Evolutionary conservation across 1,140 invertebrate genomes (phyloP).

Genomic region (Saccostrea echinata): DNA sequence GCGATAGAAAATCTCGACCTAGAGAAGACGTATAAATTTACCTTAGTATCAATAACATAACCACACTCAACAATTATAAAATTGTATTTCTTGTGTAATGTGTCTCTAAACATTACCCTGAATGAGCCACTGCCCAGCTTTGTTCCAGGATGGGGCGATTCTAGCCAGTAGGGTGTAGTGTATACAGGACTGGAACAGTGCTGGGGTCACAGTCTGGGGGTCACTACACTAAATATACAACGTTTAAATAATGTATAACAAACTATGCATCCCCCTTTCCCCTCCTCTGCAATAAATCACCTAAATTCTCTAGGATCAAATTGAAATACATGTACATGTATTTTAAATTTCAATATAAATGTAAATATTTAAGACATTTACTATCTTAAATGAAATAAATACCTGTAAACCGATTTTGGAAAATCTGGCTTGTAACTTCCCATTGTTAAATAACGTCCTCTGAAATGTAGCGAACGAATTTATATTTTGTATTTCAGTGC

Average conservation of each 20-base stretch:
- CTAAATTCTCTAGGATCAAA: too few relatives aligned
- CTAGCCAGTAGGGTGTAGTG: conserved; percentile 69
- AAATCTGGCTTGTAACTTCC: conserved; percentile 69
- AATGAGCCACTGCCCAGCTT: conserved; percentile 70
- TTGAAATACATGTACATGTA: too few relatives aligned
- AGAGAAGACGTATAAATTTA: background rate
- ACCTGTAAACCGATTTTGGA: conserved; percentile 18
- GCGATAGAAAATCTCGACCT: conserved; percentile 68
- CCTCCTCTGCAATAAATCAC: too few relatives aligned
- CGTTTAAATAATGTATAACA: background rate
- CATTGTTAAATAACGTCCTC: conserved; percentile 67
- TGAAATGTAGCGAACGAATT: conserved; percentile 51
- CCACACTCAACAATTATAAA: background rate
- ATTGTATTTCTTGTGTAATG: background rate
- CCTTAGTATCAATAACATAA: too few relatives aligned
- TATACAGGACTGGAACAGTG: conserved; percentile 68
- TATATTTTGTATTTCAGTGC: background rate
- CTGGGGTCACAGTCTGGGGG: conserved; percentile 59
- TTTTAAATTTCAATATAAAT: too few relatives aligned
- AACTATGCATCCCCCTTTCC: too few relatives aligned
- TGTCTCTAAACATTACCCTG: conserved; percentile 62
- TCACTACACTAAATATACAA: conserved; percentile 63
- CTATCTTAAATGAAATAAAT: background rate
- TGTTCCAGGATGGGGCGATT: conserved; percentile 73
- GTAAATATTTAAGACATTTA: too few relatives aligned